Conservation (phyloP, 2,113 vertebrate genomes). For the Colossoma macropomum region DNA sequence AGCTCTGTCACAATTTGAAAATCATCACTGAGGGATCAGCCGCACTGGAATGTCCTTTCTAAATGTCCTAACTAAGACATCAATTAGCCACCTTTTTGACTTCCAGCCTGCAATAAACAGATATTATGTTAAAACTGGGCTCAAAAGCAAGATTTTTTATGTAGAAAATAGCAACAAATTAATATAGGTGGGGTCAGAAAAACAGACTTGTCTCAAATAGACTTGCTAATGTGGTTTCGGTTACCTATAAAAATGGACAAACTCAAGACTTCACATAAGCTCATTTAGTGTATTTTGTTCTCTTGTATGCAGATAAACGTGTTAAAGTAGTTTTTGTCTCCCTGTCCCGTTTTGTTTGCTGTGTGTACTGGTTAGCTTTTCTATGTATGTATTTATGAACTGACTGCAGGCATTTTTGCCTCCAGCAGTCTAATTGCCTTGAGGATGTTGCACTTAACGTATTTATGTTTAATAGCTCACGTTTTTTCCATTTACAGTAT, state of each 20-base stretch:
- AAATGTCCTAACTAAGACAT: not conserved
- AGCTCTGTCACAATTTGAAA: conserved; percentile 17
- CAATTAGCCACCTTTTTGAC: not conserved
- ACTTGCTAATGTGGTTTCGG: too few relatives aligned
- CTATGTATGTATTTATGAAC: not conserved
- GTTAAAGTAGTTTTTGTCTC: too few relatives aligned
- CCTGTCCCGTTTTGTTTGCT: not conserved
- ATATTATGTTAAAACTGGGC: not conserved
- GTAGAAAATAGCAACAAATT: not conserved
- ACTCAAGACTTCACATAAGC: too few relatives aligned
- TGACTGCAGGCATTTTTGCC: not conserved
- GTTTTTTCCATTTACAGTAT: not conserved
- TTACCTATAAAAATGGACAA: too few relatives aligned
- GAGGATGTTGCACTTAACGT: not conserved
- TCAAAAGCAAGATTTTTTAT: not conserved
- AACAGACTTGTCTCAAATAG: too few relatives aligned
- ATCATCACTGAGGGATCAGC: not conserved
- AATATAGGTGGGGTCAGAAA: not conserved
- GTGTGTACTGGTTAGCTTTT: not conserved
- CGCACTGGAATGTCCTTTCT: not conserved
- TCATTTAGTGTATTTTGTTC: too few relatives aligned
- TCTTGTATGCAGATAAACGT: too few relatives aligned
- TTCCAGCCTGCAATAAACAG: not conserved
- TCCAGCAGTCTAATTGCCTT: not conserved
- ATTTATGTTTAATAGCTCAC: not conserved